phyloP scores from a whole-genome alignment of 2,888 invertebrate genomes.

The Eristalinus sepulchralis region DNA sequence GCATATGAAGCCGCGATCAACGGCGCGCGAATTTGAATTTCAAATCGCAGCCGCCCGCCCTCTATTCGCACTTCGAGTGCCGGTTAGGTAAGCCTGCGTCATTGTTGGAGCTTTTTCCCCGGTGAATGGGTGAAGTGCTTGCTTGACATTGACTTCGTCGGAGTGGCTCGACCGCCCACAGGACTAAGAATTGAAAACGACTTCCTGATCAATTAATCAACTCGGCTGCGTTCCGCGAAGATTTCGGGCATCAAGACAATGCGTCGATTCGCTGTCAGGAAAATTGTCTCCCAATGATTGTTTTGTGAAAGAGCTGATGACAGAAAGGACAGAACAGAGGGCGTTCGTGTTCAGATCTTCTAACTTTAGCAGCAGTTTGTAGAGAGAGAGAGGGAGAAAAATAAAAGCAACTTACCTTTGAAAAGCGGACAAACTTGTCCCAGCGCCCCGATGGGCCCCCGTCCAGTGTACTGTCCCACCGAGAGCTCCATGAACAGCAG shows the following conservation, averaged over 20 bases:
- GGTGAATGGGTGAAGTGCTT: not conserved
- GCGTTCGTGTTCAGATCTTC: too few species aligned
- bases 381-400: not conserved
- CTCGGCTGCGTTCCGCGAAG: not conserved
- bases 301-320: not conserved
- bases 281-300: not conserved
- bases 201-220: not conserved
- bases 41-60: not conserved
- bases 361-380: not conserved
- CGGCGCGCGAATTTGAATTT: not conserved
- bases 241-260: not conserved
- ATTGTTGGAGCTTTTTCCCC: not conserved
- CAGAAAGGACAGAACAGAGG: too few species aligned
- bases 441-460: slow-evolving; percentile 95
- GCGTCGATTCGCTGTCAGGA: not conserved
- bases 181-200: not conserved
- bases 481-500: slow-evolving; percentile 97
- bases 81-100: not conserved
- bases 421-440: slow-evolving; percentile 95
- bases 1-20: not conserved
- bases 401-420: slow-evolving; percentile 86
- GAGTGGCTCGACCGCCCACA: not conserved
- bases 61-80: not conserved
- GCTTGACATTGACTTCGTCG: not conserved
- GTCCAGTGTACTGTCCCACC: slow-evolving; percentile 94